These are phyloP conservation scores for Amazona vittata DNA, from an alignment of 2,113 vertebrate genomes.

Conservation along the genomic window DNA sequence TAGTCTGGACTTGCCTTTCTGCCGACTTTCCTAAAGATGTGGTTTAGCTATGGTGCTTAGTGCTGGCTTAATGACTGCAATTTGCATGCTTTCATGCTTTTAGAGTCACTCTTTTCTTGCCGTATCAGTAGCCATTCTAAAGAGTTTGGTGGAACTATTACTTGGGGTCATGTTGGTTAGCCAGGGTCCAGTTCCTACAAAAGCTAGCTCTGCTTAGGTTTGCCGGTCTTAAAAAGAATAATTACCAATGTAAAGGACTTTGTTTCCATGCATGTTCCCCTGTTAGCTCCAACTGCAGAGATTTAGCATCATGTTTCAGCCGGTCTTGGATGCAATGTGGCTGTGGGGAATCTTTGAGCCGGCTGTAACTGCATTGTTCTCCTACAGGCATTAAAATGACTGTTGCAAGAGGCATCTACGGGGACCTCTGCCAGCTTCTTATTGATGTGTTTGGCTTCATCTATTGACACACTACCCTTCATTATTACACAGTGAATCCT, in stretches of 20 bases:
- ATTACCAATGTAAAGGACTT: not conserved
- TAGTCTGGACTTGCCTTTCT: slow-evolving; percentile 41
- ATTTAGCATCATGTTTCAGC: not conserved
- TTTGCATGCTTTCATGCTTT: not conserved
- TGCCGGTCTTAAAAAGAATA: not conserved
- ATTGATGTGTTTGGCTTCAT: slow-evolving; percentile 62
- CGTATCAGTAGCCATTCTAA: not conserved
- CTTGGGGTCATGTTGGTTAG: not conserved
- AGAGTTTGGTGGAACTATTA: not conserved
- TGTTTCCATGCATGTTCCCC: not conserved
- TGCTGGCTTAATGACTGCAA: not conserved
- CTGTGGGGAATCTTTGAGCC: slow-evolving; percentile 49
- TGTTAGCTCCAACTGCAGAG: not conserved
- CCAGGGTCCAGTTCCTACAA: not conserved
- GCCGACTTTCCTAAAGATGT: not conserved
- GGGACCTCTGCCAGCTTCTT: slow-evolving; percentile 55
- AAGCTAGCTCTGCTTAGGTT: not conserved
- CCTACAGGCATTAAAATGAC: not conserved
- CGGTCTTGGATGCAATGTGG: not conserved
- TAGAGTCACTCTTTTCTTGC: not conserved
- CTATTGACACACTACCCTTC: slow-evolving; percentile 50
- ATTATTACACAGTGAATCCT: slow-evolving; percentile 36
- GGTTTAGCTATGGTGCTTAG: not conserved
- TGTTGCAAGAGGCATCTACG: not conserved
- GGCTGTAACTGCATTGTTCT: slow-evolving; percentile 44